Base-by-base conservation (phyloP, 2,888 invertebrate genomes). In the Aquatica leii region DNA sequence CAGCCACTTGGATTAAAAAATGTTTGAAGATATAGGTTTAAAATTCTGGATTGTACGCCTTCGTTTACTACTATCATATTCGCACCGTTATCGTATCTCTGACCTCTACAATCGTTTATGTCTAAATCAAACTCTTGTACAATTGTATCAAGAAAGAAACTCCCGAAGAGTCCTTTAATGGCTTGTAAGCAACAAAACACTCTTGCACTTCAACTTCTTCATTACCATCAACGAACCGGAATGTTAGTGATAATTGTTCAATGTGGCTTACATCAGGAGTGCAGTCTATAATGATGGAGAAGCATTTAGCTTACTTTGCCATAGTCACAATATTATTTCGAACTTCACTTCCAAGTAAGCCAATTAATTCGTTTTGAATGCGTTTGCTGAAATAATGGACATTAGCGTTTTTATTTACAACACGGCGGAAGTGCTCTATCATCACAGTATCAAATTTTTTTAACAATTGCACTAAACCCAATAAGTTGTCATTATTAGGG, bases 41-140 rank as follows among this genome's bases (percentile, higher is more conserved):
- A 61, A 61, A 62, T 68, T 61, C 59, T 59, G 18, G 48, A 51
- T 60, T 63, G 62, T 34, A 68, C 62, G 50, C 68, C 65, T 48
- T 53, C 65, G 24, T 62, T 56, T 35, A 56, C 35, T 37, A 66
- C 66, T 50, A 65, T 65, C 69, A 71, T 70, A 50, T 69, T 69
- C 18, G 66, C 59, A 5, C 67, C 71, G 60, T 72, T 72, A 52
- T 52, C 37, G 17, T 35, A 52, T 17, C 37, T 35, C 35, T 52
- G 52, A 11, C 52, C 35, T 52, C 52, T 14, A 34, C 50, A 50
- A 24, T 50, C 50, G 50, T 50, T 50, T 15, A 50, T 50, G 14
- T 50, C 14, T 34, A 52, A 35, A 35, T 52, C 52, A 18, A 52
- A 54, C 43, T 54, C 24, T 41, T 43, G 43, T 14, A 54, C 41